phyloP scores from a whole-genome alignment of 2,888 invertebrate species.

The Leptarthrus brevirostris region DNA sequence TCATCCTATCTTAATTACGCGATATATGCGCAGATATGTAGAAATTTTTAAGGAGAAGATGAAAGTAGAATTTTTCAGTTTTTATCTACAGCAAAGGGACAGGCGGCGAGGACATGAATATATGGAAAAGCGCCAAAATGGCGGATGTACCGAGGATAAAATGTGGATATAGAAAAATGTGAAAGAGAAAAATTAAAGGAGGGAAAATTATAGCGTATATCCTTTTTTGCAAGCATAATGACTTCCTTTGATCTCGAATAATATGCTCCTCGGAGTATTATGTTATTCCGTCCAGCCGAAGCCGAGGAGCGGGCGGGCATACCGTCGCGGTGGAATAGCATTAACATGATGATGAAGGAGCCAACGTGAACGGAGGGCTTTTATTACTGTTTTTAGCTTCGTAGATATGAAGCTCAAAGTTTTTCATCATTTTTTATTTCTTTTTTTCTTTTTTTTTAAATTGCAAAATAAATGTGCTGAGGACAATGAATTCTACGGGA shows the following conservation, averaged over 20 bases:
- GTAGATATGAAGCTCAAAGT: neutral
- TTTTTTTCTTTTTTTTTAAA: conserved; percentile 38
- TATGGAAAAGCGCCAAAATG: conserved; percentile 40
- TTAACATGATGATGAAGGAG: conserved; percentile 3
- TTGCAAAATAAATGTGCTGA: conserved; percentile 48
- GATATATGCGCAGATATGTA: conserved; percentile 45
- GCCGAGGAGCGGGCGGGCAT: neutral
- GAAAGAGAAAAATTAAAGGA: conserved; percentile 47
- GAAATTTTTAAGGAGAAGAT: conserved; percentile 47
- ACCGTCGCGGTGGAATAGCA: neutral
- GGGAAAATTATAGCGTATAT: conserved; percentile 50
- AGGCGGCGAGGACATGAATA: neutral
- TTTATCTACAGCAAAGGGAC: conserved; percentile 13
- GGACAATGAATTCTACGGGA: conserved; percentile 33
- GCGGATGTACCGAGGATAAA: conserved; percentile 43
- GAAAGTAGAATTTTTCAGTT: neutral
- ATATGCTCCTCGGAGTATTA: conserved; percentile 32
- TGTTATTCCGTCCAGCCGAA: neutral
- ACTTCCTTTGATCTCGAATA: conserved; percentile 50
- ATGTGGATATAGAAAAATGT: conserved; percentile 32
- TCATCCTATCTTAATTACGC: conserved; percentile 42
- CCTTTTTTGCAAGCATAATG: conserved; percentile 50
- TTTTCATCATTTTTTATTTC: conserved; percentile 4
- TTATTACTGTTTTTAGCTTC: neutral
- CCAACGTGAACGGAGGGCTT: neutral